Conservation (phyloP, 2,113 vertebrate genomes). For the Setophaga petechia region DNA sequence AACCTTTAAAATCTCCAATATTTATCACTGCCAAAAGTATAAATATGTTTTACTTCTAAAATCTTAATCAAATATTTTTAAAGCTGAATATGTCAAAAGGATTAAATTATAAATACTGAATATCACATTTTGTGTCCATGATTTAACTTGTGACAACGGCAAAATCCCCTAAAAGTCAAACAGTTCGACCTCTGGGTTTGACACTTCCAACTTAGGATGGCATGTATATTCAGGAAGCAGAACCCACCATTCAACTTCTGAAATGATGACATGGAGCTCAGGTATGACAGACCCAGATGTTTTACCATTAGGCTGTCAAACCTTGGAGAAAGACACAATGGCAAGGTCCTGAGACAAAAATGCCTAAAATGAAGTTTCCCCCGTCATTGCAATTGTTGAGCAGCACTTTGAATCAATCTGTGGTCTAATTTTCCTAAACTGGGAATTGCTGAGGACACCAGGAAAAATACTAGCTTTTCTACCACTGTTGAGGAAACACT, state of each 20-base stretch:
- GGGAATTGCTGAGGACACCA: neutral
- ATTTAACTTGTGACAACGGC: neutral
- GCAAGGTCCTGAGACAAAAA: neutral
- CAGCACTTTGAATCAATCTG: neutral
- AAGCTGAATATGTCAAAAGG: neutral
- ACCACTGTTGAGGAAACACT: neutral
- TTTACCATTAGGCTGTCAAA: neutral
- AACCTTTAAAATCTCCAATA: neutral
- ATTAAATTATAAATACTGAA: neutral
- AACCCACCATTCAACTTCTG: neutral
- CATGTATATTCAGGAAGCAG: neutral
- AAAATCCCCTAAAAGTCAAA: neutral
- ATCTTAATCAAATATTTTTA: neutral
- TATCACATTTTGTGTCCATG: neutral
- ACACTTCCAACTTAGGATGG: neutral
- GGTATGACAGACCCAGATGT: neutral
- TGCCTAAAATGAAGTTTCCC: neutral
- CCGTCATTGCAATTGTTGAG: neutral
- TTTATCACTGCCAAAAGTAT: neutral
- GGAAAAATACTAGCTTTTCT: neutral
- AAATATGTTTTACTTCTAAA: neutral
- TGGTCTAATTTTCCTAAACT: neutral
- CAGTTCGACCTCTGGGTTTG: neutral
- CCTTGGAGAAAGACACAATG: neutral
- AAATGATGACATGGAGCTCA: neutral